Percentiles rank a stretch among this genome's conserved stretches.
These are phyloP conservation scores for Cryptoblepharus egeriae DNA, from an alignment of 2,797 vertebrate genomes.

Conservation along the genomic window DNA sequence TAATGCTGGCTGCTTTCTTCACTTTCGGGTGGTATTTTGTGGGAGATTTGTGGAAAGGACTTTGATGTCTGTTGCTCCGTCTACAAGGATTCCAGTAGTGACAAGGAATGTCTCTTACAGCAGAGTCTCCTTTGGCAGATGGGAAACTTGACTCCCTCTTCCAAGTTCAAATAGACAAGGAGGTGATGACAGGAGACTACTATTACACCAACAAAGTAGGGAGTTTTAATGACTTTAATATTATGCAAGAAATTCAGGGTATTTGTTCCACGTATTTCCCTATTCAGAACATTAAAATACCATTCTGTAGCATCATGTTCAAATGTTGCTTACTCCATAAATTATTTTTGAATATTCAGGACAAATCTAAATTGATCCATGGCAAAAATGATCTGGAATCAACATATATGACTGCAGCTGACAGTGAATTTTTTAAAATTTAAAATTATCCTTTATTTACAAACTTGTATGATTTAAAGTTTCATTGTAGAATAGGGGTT, in stretches of 20 bases:
- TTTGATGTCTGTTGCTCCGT: conserved; percentile 60
- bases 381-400: not conserved
- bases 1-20: conserved; percentile 48
- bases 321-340: not conserved
- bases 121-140: conserved; percentile 22
- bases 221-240: conserved; percentile 29
- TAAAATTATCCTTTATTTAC: too few relatives aligned
- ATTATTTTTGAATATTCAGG: not conserved
- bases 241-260: not conserved
- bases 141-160: conserved; percentile 29
- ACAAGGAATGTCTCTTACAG: conserved; percentile 38
- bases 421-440: not conserved
- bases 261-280: not conserved
- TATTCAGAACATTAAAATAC: not conserved
- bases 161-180: conserved; percentile 14
- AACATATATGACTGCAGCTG: not conserved
- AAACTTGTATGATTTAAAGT: too few relatives aligned
- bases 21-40: conserved; percentile 59
- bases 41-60: conserved; percentile 42
- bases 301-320: not conserved
- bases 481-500: too few relatives aligned
- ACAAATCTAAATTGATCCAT: not conserved
- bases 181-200: conserved; percentile 23
- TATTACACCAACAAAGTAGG: conserved; percentile 29
- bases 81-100: conserved; percentile 46